Evolutionary conservation across 2,888 invertebrate species (phyloP).

Genomic region (Drosophila sordidula): DNA sequence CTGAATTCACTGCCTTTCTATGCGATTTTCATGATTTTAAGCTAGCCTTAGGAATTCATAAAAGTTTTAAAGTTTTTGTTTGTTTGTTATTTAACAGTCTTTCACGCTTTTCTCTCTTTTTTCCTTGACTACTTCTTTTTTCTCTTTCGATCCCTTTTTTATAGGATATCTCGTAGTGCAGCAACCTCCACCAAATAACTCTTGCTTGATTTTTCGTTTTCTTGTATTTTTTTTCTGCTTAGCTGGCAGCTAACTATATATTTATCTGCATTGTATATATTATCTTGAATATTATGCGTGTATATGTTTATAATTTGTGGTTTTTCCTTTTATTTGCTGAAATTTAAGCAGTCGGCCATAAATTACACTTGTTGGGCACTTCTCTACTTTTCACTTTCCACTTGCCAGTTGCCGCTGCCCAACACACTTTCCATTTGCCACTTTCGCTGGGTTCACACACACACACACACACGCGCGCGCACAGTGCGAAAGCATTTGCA

Average conservation of each 20-base stretch:
- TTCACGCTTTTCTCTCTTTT: too few relatives aligned
- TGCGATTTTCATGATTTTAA: too few relatives aligned
- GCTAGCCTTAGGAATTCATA: too few relatives aligned
- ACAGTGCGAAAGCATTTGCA: slow-evolving; percentile 66
- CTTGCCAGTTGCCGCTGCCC: slow-evolving; percentile 22
- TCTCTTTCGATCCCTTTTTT: too few relatives aligned
- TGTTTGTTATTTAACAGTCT: too few relatives aligned
- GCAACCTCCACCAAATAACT: neutral
- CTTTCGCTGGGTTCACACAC: slow-evolving; percentile 17
- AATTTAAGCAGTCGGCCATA: slow-evolving; percentile 71
- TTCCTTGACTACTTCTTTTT: too few relatives aligned
- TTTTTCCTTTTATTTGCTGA: slow-evolving; percentile 43
- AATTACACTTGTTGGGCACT: slow-evolving; percentile 71
- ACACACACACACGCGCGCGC: slow-evolving; percentile 7
- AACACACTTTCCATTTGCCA: slow-evolving; percentile 15
- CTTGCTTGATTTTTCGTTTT: slow-evolving; percentile 16
- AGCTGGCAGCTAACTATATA: slow-evolving; percentile 50
- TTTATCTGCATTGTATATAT: slow-evolving; percentile 41
- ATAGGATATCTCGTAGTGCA: neutral
- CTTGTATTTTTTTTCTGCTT: slow-evolving; percentile 46
- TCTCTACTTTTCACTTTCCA: slow-evolving; percentile 28
- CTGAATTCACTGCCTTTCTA: too few relatives aligned
- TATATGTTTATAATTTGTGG: slow-evolving; percentile 58
- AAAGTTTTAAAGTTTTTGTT: too few relatives aligned
- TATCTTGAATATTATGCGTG: slow-evolving; percentile 15